Evolutionary conservation across 2,113 vertebrate genomes (phyloP).

Genomic region (Motacilla alba): DNA sequence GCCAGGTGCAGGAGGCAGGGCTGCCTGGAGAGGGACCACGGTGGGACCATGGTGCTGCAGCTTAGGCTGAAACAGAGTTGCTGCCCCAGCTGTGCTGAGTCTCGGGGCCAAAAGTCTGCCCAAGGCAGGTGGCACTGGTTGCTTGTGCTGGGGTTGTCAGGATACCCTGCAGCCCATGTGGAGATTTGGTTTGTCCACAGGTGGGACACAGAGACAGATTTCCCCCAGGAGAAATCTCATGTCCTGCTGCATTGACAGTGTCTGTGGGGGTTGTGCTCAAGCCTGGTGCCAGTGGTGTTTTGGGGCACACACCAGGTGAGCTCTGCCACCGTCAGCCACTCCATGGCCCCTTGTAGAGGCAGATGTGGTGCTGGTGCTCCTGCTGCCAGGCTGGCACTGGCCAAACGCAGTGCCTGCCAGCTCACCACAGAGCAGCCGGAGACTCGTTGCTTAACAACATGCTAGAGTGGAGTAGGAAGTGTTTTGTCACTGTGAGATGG

Average conservation of each 20-base stretch:
- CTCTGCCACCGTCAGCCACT: accelerated
- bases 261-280: accelerated
- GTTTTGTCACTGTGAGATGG: slow-evolving; percentile 19
- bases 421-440: background rate
- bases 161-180: accelerated
- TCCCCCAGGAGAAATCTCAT: background rate
- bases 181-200: background rate
- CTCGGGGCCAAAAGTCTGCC: background rate
- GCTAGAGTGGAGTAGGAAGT: slow-evolving; percentile 52
- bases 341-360: background rate
- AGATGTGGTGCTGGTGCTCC: background rate
- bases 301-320: background rate
- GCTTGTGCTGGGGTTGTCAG: background rate
- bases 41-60: background rate
- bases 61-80: background rate
- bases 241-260: background rate
- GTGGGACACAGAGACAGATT: background rate
- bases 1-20: background rate
- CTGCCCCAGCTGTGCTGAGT: background rate
- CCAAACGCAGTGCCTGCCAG: background rate
- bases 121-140: accelerated
- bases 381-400: background rate
- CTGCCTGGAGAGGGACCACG: background rate
- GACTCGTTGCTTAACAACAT: slow-evolving; percentile 46
- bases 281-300: background rate